Base-by-base conservation (phyloP, 2,797 vertebrate species). In the Myotis pilosus region DNA sequence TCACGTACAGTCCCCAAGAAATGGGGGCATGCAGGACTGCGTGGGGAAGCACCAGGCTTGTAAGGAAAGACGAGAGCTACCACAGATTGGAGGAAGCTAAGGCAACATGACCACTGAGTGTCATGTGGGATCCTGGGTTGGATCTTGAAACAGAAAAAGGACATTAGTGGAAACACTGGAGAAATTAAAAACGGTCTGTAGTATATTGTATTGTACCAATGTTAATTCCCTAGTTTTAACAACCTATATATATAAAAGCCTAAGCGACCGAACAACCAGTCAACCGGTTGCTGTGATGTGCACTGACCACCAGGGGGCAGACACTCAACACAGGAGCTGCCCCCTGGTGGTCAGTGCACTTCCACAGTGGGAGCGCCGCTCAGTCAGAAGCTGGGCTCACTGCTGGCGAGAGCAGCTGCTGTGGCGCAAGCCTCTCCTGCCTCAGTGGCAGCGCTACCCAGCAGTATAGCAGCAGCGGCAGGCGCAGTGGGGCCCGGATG, bases 231-330 rank as follows among this genome's bases (percentile, higher is more conserved):
- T 69, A 47, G 38, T 71, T 71, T 71, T 47, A 44, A 47, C 53
- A 41, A 44, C 19, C 25, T 60, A 2, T 62, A 13, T 62, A 28
- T 62, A 62, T 62, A 62, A 15, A 62, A 62, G 60, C 60, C 28
- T 62, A 62, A 30, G 25, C 0, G 2, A 30, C 60, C 2, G 2
- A 62, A 62, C 0, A 6, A 62, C 12, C 28, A 12, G 25, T 62
- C 60, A 13, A 2, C 2, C 2, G 5, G 57, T 60, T 0, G 5
- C 57, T 60, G 6, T 60, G 57, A 28, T 2, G 2, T 2, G 12
- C 60, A 15, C 60, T 62, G 25, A 62, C 60, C 12, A 15, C 25
- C 25, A 62, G 12, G 28, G 57, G 60, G 60, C 60, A 62, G 60
- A 62, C 1, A 12, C 60, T 62, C 28, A 62, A 62, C 28, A 62